phyloP scores from a whole-genome alignment of 2,888 invertebrate species.

The Platynereis dumerilii region DNA sequence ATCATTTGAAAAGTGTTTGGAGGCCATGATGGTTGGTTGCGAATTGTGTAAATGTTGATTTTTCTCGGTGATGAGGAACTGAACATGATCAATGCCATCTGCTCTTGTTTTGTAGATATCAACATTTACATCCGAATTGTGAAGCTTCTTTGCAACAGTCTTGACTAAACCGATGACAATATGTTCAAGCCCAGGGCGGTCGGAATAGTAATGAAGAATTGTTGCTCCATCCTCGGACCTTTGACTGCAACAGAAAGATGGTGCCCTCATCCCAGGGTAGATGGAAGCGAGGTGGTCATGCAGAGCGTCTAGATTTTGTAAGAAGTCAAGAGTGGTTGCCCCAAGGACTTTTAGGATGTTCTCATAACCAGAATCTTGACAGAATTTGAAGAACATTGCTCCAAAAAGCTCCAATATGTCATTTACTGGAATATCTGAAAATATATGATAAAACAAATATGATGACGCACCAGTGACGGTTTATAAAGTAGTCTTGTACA shows the following conservation, averaged over 20 bases:
- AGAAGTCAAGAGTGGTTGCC: constrained; percentile 89
- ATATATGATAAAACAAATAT: too few relatives aligned
- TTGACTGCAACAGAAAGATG: constrained; percentile 93
- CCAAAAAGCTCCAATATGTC: constrained; percentile 90
- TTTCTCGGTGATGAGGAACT: constrained; percentile 88
- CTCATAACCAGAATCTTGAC: constrained; percentile 93
- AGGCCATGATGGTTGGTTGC: background rate
- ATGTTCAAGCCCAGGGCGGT: constrained; percentile 90
- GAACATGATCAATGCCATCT: constrained; percentile 85
- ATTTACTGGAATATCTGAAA: constrained; percentile 85
- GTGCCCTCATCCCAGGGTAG: constrained; percentile 77
- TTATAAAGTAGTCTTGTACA: too few relatives aligned
- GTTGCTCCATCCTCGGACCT: constrained; percentile 86
- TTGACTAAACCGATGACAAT: constrained; percentile 97
- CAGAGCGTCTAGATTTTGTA: constrained; percentile 92
- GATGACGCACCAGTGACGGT: too few relatives aligned
- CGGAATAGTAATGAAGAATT: constrained; percentile 93
- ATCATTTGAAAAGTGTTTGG: constrained; percentile 18
- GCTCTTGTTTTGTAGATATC: constrained; percentile 81
- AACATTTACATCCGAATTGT: constrained; percentile 90
- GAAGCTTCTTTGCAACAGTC: constrained; percentile 92
- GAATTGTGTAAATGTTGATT: constrained; percentile 45
- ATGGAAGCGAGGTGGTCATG: constrained; percentile 92
- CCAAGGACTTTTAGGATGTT: constrained; percentile 91
- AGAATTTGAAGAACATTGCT: constrained; percentile 93